Conservation (phyloP, 2,888 invertebrate species). For the Linyphia triangularis region DNA sequence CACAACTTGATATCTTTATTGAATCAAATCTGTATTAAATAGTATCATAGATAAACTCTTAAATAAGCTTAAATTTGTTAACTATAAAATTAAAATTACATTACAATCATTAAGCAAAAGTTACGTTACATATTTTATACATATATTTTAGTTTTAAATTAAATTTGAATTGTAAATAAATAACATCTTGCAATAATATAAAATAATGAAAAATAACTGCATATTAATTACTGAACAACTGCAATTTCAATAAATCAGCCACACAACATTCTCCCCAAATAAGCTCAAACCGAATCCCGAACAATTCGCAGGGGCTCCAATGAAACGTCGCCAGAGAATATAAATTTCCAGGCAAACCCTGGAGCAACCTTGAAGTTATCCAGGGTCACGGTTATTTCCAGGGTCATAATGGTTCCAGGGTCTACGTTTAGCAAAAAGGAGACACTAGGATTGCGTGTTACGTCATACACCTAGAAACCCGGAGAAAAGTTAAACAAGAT, state of each 20-base stretch:
- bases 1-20: too few relatives aligned
- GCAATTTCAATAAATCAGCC: not conserved
- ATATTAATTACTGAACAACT: not conserved
- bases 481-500: conserved; percentile 22
- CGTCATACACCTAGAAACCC: conserved; percentile 19
- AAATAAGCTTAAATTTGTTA: too few relatives aligned
- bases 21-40: too few relatives aligned
- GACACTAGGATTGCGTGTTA: conserved; percentile 33
- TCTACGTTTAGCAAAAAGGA: not conserved
- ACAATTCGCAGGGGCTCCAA: not conserved
- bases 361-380: conserved; percentile 5
- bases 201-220: not conserved
- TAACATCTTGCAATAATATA: not conserved
- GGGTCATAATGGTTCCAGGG: not conserved
- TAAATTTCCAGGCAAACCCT: not conserved
- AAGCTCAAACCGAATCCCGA: too few relatives aligned
- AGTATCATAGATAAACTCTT: too few relatives aligned
- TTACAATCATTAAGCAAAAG: too few relatives aligned
- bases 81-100: too few relatives aligned
- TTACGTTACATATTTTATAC: too few relatives aligned
- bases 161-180: too few relatives aligned
- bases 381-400: conserved; percentile 8
- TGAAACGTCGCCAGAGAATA: not conserved
- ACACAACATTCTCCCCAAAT: not conserved
- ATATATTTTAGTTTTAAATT: too few relatives aligned